These are phyloP conservation scores for Lerista edwardsae DNA, from an alignment of 2,797 vertebrate species.

Conservation along the genomic window DNA sequence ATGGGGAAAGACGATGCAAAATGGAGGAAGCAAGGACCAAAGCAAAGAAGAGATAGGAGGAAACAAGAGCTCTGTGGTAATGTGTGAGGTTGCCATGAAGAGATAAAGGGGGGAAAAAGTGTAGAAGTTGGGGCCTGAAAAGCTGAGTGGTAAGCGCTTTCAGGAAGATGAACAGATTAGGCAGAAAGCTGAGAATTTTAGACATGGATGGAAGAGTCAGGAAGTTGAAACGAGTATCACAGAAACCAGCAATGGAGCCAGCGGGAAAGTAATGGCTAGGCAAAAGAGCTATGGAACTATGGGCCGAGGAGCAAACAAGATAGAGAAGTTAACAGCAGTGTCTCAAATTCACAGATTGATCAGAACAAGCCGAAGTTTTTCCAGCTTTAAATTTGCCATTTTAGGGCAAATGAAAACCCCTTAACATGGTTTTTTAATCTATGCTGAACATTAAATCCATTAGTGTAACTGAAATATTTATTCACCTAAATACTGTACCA, in stretches of 20 bases:
- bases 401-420: neutral
- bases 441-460: neutral
- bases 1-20: neutral
- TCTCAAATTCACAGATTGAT: neutral
- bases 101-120: neutral
- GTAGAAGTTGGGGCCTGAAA: neutral
- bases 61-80: neutral
- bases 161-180: neutral
- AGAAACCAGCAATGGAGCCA: neutral
- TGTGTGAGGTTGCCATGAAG: too few relatives aligned
- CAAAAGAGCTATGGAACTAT: neutral
- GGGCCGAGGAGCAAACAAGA: neutral
- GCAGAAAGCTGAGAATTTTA: neutral
- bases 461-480: neutral
- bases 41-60: neutral
- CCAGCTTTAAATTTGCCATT: conserved; percentile 1
- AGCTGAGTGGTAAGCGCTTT: neutral
- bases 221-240: neutral
- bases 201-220: neutral
- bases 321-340: neutral
- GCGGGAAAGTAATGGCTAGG: neutral
- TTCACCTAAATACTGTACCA: conserved; percentile 11
- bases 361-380: neutral
- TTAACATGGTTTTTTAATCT: neutral
- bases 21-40: neutral